These are phyloP conservation scores for Coenonympha arcania DNA, from an alignment of 2,888 invertebrate species.

Conservation along the genomic window DNA sequence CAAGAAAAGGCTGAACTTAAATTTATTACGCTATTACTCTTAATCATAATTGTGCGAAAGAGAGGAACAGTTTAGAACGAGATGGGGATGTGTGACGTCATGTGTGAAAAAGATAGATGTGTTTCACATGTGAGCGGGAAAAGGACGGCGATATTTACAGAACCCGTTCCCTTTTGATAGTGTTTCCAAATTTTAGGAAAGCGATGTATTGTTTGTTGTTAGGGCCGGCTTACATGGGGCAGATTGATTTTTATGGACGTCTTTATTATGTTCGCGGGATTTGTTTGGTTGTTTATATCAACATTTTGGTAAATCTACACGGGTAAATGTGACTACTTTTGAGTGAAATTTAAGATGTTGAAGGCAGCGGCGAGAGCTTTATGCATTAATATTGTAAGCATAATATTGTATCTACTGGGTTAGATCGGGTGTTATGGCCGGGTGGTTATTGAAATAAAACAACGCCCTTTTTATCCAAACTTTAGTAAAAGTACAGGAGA, in stretches of 20 bases:
- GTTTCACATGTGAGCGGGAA: constrained; percentile 30
- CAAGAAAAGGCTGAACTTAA: constrained; percentile 35
- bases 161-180: constrained; percentile 68
- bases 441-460: no score
- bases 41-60: constrained; percentile 48
- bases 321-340: neutral
- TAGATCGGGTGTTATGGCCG: no score
- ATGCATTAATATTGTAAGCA: no score
- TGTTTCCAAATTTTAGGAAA: constrained; percentile 74
- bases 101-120: constrained; percentile 31
- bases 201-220: constrained; percentile 57
- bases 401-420: no score
- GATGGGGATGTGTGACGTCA: constrained; percentile 25
- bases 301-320: constrained; percentile 5
- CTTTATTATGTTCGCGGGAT: constrained; percentile 12
- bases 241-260: constrained; percentile 8
- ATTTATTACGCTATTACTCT: constrained; percentile 50
- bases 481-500: no score
- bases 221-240: constrained; percentile 48
- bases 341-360: neutral
- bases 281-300: neutral
- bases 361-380: no score
- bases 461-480: no score
- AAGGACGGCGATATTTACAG: constrained; percentile 55
- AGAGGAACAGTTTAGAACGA: constrained; percentile 34